phyloP scores from a whole-genome alignment of 64 coral and sea anemone species.

The Dendronephthya gigantea region DNA sequence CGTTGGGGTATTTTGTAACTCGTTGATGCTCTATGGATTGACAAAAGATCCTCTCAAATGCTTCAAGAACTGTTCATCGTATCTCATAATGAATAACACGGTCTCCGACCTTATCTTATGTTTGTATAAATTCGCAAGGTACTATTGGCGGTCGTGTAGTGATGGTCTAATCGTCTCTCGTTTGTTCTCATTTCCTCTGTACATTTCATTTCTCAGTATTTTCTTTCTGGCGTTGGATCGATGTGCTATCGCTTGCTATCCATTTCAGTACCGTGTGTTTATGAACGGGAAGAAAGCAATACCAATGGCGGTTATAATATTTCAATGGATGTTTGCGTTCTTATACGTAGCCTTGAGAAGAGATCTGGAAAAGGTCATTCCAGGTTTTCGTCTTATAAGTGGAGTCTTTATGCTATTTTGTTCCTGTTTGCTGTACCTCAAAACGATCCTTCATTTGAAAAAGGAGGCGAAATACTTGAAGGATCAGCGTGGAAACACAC shows the following conservation, averaged over 20 bases:
- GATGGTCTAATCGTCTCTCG: neutral
- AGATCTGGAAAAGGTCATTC: neutral
- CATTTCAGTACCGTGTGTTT: neutral
- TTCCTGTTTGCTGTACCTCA: neutral
- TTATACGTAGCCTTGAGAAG: neutral
- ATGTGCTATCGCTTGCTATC: neutral
- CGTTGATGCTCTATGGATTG: neutral
- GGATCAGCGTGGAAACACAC: neutral
- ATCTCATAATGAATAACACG: neutral
- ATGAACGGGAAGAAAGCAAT: neutral
- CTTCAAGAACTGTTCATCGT: neutral
- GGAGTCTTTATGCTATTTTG: neutral
- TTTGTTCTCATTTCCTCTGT: neutral
- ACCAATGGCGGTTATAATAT: neutral
- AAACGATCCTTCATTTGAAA: neutral
- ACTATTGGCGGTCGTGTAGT: neutral
- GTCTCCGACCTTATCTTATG: neutral
- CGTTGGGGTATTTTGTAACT: neutral
- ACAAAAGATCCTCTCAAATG: neutral
- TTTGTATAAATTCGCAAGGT: neutral
- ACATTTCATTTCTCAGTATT: neutral
- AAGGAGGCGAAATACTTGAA: neutral
- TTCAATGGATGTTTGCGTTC: neutral
- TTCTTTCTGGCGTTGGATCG: neutral
- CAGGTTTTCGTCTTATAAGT: neutral